Conservation (phyloP, 2,888 invertebrate species). For the Stenodema calcarata region DNA sequence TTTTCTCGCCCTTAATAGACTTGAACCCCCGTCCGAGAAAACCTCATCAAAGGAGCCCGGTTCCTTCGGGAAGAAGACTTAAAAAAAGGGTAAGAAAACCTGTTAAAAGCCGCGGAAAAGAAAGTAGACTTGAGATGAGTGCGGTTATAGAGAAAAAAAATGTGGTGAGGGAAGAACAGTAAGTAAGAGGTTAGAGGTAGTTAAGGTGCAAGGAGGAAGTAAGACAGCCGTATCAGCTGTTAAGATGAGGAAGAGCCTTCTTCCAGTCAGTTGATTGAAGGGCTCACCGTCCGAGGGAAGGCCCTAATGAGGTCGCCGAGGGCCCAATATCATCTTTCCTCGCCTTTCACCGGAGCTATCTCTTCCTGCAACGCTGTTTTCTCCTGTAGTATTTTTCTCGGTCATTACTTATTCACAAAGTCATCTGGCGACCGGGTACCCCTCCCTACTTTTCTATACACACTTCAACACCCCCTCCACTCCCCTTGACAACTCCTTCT, state of each 20-base stretch:
- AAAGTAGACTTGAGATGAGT: background rate
- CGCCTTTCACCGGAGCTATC: background rate
- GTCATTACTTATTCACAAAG: conserved; percentile 29
- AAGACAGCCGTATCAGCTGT: background rate
- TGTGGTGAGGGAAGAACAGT: background rate
- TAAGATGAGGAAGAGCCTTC: background rate
- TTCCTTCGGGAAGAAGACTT: background rate
- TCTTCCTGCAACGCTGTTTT: background rate
- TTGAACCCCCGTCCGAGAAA: background rate
- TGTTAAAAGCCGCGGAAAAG: background rate
- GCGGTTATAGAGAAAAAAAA: background rate
- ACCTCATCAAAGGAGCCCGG: background rate
- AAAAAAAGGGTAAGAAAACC: background rate
- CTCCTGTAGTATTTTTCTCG: background rate
- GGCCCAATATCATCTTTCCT: background rate
- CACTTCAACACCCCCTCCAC: background rate
- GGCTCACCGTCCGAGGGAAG: background rate
- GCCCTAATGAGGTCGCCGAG: background rate
- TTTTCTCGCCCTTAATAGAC: background rate
- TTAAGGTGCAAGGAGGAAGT: background rate
- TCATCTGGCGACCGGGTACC: background rate
- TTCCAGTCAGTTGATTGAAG: background rate
- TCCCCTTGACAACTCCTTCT: background rate
- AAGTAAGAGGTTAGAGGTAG: background rate
- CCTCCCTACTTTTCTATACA: conserved; percentile 10